Base-by-base conservation (phyloP, 2,113 vertebrate species). In the Anarrhichthys ocellatus region DNA sequence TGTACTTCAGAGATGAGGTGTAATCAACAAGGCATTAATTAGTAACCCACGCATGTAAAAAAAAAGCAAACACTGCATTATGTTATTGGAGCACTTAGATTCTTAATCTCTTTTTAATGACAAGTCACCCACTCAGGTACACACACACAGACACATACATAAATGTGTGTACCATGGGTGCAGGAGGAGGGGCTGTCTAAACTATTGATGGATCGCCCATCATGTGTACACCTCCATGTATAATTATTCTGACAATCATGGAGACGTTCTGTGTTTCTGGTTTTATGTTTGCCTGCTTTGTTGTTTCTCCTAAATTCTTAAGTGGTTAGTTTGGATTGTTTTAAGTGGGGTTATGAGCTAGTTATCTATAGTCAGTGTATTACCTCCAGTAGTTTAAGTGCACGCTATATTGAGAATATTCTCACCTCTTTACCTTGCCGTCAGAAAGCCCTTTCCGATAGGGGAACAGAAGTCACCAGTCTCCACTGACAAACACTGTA, bases 1-100 rank as follows among this genome's bases (percentile, higher is more conserved):
- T 48, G 15, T 48, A 44, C 67, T 67, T 62, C 4, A 1, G 22
- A 64, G 56, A 71, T 38, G n/a, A 84, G 56, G 22, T 76, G 9
- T 69, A 32, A 82, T 73, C n/a, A 80, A n/a, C 11, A 44, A 36
- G 61, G 66, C 27, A 44, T 62, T 84, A 71, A 85, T 36, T 78
- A 29, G 61, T 1, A 48, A 50, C 32, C 50, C 40, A 8, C 24
- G 18, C 18, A 34, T 9, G 0, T 61, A 10, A 59, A 59, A 29
- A 15, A 34, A 64, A 58, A 14, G 6, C 34, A 14, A 66, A 56
- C 63, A 27, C 50, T 17, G 46, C 61, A 59, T 54, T 34, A 62
- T 73, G 14, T 69, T 72, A 32, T 22, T 69, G 42, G 27, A 27
- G 50, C 70, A 62, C 61, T 13, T 54, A 29, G 20, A 42, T 68